Evolutionary conservation across 2,888 invertebrate species (phyloP).

Genomic region (Plusia festucae): DNA sequence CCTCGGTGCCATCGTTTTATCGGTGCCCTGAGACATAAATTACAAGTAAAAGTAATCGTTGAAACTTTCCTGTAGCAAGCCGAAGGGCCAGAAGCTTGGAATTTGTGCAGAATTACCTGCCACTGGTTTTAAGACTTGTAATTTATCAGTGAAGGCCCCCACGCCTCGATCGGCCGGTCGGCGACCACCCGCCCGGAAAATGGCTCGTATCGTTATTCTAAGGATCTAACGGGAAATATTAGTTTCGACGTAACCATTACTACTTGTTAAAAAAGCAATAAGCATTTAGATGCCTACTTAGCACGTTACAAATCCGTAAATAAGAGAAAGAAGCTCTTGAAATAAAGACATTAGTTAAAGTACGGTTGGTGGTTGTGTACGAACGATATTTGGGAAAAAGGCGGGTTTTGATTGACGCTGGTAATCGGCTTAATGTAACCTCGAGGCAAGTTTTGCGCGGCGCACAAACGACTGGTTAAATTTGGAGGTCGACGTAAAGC

Average conservation of each 20-base stretch:
- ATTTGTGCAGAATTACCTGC: conserved; percentile 90
- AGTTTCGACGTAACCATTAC: conserved; percentile 62
- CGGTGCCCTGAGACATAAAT: conserved; percentile 84
- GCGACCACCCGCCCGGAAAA: conserved; percentile 76
- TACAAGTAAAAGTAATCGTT: conserved; percentile 87
- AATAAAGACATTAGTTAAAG: conserved; percentile 72
- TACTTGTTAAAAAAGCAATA: conserved; percentile 68
- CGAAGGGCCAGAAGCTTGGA: conserved; percentile 78
- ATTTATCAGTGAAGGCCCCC: conserved; percentile 88
- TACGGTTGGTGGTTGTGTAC: conserved; percentile 71
- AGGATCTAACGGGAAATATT: conserved; percentile 68
- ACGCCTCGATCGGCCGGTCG: conserved; percentile 75
- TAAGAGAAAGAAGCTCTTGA: conserved; percentile 47
- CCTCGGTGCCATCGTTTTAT: conserved; percentile 78
- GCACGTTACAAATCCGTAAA: conserved; percentile 59
- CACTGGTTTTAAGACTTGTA: conserved; percentile 90
- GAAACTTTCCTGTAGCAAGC: conserved; percentile 83
- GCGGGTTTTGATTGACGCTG: conserved; percentile 87
- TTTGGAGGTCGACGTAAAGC: conserved; percentile 87
- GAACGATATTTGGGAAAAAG: conserved; percentile 80
- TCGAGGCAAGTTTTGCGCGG: conserved; percentile 86
- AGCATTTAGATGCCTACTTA: conserved; percentile 62
- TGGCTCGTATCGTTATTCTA: conserved; percentile 74
- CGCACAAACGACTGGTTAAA: conserved; percentile 87
- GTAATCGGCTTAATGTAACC: conserved; percentile 89